Percentiles rank a stretch among this genome's conserved stretches.
Evolutionary conservation across 35 echinoderm and acorn worm genomes (phyloP).

Genomic region (Lytechinus pictus): DNA sequence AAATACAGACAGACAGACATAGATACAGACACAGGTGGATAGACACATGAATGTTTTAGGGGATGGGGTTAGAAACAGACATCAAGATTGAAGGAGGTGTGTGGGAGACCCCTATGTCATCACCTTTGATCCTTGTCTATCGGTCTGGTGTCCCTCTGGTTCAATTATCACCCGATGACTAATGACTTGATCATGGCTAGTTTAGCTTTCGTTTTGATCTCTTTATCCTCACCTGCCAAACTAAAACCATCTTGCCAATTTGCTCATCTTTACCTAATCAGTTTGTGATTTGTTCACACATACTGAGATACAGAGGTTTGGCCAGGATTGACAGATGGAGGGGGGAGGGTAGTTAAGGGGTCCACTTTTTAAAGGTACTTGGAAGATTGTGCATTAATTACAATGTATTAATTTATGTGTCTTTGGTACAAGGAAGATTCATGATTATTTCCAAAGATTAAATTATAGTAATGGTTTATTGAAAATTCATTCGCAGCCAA

Average conservation of each 20-base stretch:
- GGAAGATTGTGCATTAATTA: no score
- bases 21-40: no score
- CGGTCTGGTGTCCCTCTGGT: neutral
- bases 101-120: neutral
- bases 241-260: neutral
- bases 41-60: neutral
- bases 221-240: slow-evolving; percentile 17
- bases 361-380: no score
- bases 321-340: no score
- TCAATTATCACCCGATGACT: neutral
- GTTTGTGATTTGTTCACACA: no score
- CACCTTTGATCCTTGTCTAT: neutral
- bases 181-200: slow-evolving; percentile 10
- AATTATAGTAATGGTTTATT: no score
- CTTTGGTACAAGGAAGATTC: no score
- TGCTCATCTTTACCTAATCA: neutral
- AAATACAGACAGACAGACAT: neutral
- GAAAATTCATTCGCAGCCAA: no score
- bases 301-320: no score
- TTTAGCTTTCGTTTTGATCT: neutral
- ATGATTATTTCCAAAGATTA: no score
- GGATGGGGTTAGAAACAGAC: neutral
- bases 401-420: no score
- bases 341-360: no score
- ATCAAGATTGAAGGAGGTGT: neutral